Base-by-base conservation (phyloP, 2,797 vertebrate species). In the Anas flavirostris region DNA sequence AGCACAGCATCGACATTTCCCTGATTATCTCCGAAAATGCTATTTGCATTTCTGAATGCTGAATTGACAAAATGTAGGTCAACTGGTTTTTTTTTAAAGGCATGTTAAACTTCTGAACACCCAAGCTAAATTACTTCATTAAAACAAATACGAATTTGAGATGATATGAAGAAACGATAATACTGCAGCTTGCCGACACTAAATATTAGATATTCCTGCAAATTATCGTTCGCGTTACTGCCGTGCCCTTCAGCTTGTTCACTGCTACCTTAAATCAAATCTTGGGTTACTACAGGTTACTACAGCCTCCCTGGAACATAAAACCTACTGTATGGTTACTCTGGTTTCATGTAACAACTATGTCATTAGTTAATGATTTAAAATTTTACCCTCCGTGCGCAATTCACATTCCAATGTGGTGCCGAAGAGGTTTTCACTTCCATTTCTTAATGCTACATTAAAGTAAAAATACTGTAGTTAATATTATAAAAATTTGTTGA, bases 331-430 rank as follows among this genome's bases (percentile, higher is more conserved):
- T 82, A 90, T 28, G 41, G 84, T 43, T 79, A 75, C 87, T 68
- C 63, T 75, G 89, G 90, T 95, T 95, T 95, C 94, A 94, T 82
- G 4, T 92, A 95, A 85, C 95, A 94, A 16, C 89, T 58, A n/a
- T 91, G 86, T 72, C 91, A 95, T 82, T 94, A 95, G 94, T 96
- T 95, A 95, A 95, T 86, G 76, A 95, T 95, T 97, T 96, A 91
- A 90, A 94, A 93, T 96, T 94, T 88, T 68, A 85, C 88, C 82
- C 94, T 93, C 86, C 53, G 69, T 0, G 4, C 93, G 81, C 53
- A 74, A 84, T 25, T 81, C 92, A 31, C 94, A 86, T 96, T 96
- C 91, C 92, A 88, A 22, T 33, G 35, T 9, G 81, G 58, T 31
- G 64, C 75, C 55, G n/a, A 74, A 81, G 73, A 37, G 60, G 60